Conservation (phyloP, 2,797 vertebrate species). For the Erpetoichthys calabaricus region DNA sequence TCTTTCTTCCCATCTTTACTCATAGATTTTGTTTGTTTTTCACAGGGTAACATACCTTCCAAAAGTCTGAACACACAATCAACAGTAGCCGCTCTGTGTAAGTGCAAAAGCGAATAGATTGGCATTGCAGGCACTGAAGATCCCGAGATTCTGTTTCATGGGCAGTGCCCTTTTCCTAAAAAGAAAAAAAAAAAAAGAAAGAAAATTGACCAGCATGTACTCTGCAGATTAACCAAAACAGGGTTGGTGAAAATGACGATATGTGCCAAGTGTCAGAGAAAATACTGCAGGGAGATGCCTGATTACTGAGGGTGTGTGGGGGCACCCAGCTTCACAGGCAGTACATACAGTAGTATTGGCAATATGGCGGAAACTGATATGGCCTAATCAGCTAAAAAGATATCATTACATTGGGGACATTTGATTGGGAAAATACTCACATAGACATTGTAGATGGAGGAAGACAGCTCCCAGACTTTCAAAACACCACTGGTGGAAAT, state of each 20-base stretch:
- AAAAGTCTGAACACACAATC: slow-evolving; percentile 43
- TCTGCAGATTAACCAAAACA: slow-evolving; percentile 25
- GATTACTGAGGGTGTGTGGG: no score
- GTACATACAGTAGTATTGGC: no score
- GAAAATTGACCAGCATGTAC: slow-evolving; percentile 45
- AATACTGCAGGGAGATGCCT: no score
- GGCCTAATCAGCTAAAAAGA: no score
- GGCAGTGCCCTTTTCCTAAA: slow-evolving; percentile 41
- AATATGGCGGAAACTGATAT: no score
- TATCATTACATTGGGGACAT: no score
- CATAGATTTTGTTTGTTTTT: no score
- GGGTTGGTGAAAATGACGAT: no score
- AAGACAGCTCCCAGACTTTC: slow-evolving; percentile 56
- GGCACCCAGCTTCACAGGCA: no score
- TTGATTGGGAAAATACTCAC: no score
- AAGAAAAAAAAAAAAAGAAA: background rate
- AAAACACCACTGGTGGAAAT: slow-evolving; percentile 46
- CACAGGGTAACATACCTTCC: slow-evolving; percentile 41
- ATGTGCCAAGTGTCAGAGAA: no score
- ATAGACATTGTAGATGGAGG: slow-evolving; percentile 5
- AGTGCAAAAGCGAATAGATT: slow-evolving; percentile 45
- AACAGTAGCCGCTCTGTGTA: slow-evolving; percentile 52
- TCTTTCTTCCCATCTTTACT: no score
- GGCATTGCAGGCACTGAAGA: slow-evolving; percentile 34
- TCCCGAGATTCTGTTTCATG: slow-evolving; percentile 46